Conservation (phyloP, 2,797 vertebrate genomes). For the Gambelia wislizenii region DNA sequence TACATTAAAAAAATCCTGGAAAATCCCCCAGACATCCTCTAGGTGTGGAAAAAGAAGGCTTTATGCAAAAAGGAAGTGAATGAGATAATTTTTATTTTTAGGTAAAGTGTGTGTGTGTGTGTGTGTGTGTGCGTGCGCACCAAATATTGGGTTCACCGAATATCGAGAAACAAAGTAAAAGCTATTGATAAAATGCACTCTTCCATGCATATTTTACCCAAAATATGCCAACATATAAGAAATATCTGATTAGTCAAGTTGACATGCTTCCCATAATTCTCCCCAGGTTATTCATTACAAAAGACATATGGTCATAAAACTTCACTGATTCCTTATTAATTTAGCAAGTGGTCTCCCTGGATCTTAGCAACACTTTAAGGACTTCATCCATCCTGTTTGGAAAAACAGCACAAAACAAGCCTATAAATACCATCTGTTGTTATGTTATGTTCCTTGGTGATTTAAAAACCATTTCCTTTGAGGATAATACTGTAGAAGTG, state of each 20-base stretch:
- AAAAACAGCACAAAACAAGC: neutral
- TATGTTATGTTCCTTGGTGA: neutral
- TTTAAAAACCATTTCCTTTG: slow-evolving; percentile 12
- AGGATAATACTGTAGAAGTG: neutral
- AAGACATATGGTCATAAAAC: slow-evolving; percentile 33
- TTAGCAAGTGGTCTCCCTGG: slow-evolving; percentile 13
- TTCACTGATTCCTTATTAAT: slow-evolving; percentile 28
- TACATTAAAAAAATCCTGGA: too few species aligned
- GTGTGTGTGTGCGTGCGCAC: too few species aligned
- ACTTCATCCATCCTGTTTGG: neutral
- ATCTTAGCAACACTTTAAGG: slow-evolving; percentile 16
- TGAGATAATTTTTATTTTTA: too few species aligned
- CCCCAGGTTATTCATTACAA: slow-evolving; percentile 22
- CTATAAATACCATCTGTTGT: slow-evolving; percentile 13
- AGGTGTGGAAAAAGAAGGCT: too few species aligned
- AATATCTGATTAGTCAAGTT: slow-evolving; percentile 19
- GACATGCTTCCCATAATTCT: slow-evolving; percentile 2
- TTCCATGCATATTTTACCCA: slow-evolving; percentile 25
- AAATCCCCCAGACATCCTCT: too few species aligned
- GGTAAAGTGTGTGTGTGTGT: too few species aligned
- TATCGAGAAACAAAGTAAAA: slow-evolving; percentile 8
- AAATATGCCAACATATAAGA: neutral
- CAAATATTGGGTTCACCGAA: slow-evolving; percentile 3
- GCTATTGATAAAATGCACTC: neutral
- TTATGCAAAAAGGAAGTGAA: too few species aligned